Evolutionary conservation across 2,888 invertebrate genomes (phyloP).

Genomic region (Brenthis daphne): DNA sequence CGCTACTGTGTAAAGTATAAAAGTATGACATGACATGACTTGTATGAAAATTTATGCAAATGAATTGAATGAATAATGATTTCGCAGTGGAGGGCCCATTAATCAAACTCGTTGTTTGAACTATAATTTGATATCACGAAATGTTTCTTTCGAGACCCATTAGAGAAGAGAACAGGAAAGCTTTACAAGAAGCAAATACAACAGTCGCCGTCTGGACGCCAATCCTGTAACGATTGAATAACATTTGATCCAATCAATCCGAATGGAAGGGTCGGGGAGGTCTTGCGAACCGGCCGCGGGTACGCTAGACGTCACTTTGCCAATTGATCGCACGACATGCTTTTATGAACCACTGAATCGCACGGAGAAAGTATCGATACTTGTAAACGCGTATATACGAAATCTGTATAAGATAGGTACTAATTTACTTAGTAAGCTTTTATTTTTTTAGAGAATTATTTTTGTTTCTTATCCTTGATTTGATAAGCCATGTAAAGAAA

Average conservation of each 20-base stretch:
- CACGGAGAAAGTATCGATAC: slow-evolving; percentile 45
- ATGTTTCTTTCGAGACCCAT: slow-evolving; percentile 43
- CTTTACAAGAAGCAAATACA: slow-evolving; percentile 57
- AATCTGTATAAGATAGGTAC: not conserved
- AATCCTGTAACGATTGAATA: slow-evolving; percentile 75
- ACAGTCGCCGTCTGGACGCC: slow-evolving; percentile 77
- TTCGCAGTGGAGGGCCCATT: slow-evolving; percentile 36
- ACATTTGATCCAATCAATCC: slow-evolving; percentile 79
- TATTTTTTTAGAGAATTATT: too few relatives aligned
- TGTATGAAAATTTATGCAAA: slow-evolving; percentile 24
- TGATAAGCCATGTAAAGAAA: too few relatives aligned
- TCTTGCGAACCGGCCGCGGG: slow-evolving; percentile 58
- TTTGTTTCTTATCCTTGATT: too few relatives aligned
- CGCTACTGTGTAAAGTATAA: not conserved
- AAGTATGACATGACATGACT: slow-evolving; percentile 1
- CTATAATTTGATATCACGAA: slow-evolving; percentile 70
- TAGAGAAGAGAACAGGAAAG: not conserved
- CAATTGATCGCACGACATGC: slow-evolving; percentile 59
- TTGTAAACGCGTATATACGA: not conserved
- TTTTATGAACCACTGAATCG: slow-evolving; percentile 43
- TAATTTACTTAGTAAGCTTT: not conserved
- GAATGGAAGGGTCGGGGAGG: slow-evolving; percentile 71
- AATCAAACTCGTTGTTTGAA: slow-evolving; percentile 24
- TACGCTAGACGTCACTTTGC: slow-evolving; percentile 51
- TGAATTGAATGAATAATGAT: slow-evolving; percentile 28